These are phyloP conservation scores for Pseudococcus jackbeardsleyi DNA, from an alignment of 2,888 invertebrate genomes.

Conservation along the genomic window DNA sequence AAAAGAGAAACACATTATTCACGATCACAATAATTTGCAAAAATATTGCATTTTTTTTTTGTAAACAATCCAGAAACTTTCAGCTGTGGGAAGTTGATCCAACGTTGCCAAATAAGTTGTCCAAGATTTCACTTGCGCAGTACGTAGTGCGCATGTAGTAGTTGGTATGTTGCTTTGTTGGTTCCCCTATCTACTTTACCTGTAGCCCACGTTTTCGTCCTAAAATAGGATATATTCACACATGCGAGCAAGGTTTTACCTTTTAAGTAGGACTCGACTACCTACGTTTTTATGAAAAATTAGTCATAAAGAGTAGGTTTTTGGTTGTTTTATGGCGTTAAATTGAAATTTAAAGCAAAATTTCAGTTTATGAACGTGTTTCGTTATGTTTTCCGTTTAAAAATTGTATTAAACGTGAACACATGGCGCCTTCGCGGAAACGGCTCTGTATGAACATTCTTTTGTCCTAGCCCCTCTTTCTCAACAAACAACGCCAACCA, in stretches of 20 bases:
- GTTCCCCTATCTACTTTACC: neutral
- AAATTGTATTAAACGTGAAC: neutral
- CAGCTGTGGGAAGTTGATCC: neutral
- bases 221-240: slow-evolving; percentile 38
- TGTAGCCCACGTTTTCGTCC: slow-evolving; percentile 18
- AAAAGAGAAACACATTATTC: neutral
- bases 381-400: neutral
- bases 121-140: neutral
- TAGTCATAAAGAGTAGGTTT: neutral
- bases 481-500: neutral
- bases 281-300: neutral
- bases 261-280: neutral
- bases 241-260: neutral
- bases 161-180: neutral
- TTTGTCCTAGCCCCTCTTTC: slow-evolving; percentile 8
- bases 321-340: neutral
- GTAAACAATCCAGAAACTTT: neutral
- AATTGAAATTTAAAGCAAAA: neutral
- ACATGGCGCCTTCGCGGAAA: neutral
- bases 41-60: neutral
- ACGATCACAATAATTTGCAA: neutral
- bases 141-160: neutral
- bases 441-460: neutral
- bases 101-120: neutral
- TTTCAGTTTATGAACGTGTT: neutral